phyloP scores from a whole-genome alignment of 2,888 invertebrate genomes.

The Vannuccia rotundouncinata region DNA sequence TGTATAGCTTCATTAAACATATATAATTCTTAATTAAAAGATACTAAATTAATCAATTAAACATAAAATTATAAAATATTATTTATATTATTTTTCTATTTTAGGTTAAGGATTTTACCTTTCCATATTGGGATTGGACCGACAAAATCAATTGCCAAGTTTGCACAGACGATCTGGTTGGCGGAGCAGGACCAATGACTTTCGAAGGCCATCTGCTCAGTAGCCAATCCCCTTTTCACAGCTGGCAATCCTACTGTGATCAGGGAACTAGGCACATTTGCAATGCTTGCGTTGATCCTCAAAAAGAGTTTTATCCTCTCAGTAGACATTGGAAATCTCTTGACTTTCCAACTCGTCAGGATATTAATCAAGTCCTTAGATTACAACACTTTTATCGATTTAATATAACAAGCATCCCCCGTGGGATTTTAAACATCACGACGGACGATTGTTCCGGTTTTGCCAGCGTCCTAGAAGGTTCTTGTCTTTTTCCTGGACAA shows the following conservation, averaged over 20 bases:
- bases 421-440: neutral
- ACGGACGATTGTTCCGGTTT: neutral
- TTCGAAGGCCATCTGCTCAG: neutral
- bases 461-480: neutral
- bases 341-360: neutral
- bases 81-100: no score
- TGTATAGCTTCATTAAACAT: no score
- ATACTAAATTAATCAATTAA: no score
- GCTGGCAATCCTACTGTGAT: conserved; percentile 4
- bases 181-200: conserved; percentile 27
- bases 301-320: neutral
- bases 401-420: neutral
- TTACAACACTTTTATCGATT: neutral
- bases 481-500: neutral
- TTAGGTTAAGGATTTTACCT: conserved; percentile 7
- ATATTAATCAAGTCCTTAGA: neutral
- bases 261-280: neutral
- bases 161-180: conserved; percentile 34
- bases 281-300: neutral
- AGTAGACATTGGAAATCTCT: neutral
- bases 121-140: conserved; percentile 40
- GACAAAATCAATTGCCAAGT: conserved; percentile 35
- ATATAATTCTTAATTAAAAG: no score
- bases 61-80: no score
- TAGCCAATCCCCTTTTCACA: conserved; percentile 20